Evolutionary conservation across 2,797 vertebrate genomes (phyloP), one percentile per base, ranked within the genome.

Genomic region (Takifugu rubripes): DNA sequence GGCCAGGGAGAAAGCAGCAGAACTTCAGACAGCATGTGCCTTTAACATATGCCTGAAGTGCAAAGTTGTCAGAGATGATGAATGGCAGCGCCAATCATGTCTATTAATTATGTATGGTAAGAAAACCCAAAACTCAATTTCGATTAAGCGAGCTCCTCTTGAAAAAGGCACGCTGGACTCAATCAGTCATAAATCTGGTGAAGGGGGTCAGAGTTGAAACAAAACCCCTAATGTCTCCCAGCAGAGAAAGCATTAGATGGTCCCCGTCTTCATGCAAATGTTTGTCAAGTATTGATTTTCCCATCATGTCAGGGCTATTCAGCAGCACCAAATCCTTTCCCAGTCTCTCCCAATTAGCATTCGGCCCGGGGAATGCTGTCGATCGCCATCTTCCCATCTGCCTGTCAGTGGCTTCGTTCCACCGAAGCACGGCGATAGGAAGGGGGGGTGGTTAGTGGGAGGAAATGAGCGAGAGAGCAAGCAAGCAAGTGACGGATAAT

Each of bases 271-370:
- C 71, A 50, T 81, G 77, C 78, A 84, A 82, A 82, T 80, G 69
- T 70, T 70, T 74, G 86, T 75, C 73, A 83, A 78, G 71, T 81
- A 90, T 90, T 79, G 90, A 91, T 90, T 90, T 90, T 81, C 72
- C 82, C 84, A 81, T 89, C 87, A 86, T 85, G 86, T 81, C 69
- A 78, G 73, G 81, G 82, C 77, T 81, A 75, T 88, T 87, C 81
- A 81, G 74, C 78, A 27, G 75, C 57, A 72, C 81, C 84, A 79
- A 87, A 87, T 84, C 78, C 81, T 82, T 84, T 86, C 77, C 81
- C 71, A 79, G 87, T 90, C 87, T 86, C 76, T 86, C 81, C 86
- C 88, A 90, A 91, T 92, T 92, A 91, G 87, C 86, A 85, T 68
- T 86, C 80, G 67, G 84, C 84, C 84, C 21, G 64, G 75, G 86